A percentile compares a stretch with the other conserved stretches of the same genome.
These are phyloP conservation scores for Harpalus rubripes DNA, from an alignment of 2,888 invertebrate genomes.

Conservation along the genomic window DNA sequence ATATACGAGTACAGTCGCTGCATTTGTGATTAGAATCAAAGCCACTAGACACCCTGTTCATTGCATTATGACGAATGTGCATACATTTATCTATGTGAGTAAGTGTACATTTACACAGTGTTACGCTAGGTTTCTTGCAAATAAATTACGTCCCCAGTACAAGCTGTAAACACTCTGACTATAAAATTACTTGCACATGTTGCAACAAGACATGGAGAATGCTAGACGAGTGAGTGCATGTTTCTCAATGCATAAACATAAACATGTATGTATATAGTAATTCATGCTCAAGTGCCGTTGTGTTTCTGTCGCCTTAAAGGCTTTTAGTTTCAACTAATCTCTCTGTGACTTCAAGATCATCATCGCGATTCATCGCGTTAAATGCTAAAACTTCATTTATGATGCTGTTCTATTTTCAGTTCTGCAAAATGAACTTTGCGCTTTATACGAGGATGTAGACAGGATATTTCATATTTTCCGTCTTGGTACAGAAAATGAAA, in stretches of 20 bases:
- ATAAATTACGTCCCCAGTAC: conserved; percentile 43
- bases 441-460: not conserved
- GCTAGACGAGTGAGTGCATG: conserved; percentile 9
- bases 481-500: no score
- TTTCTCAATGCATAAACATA: conserved; percentile 47
- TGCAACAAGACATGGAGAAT: conserved; percentile 25
- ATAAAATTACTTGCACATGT: conserved; percentile 45
- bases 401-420: not conserved
- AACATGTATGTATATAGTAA: conserved; percentile 31
- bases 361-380: conserved; percentile 18
- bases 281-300: conserved; percentile 31
- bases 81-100: conserved; percentile 43
- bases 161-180: conserved; percentile 35
- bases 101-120: conserved; percentile 19
- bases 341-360: conserved; percentile 34
- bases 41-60: conserved; percentile 1
- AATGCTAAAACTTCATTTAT: conserved; percentile 30
- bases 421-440: not conserved
- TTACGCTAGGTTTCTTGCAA: conserved; percentile 36
- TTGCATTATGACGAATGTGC: conserved; percentile 42
- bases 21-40: conserved; percentile 7
- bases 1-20: not conserved
- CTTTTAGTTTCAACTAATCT: conserved; percentile 41
- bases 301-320: conserved; percentile 9
- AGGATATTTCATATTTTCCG: not conserved